Conservation (phyloP, 2,888 invertebrate species). For the Epicampocera succincta region DNA sequence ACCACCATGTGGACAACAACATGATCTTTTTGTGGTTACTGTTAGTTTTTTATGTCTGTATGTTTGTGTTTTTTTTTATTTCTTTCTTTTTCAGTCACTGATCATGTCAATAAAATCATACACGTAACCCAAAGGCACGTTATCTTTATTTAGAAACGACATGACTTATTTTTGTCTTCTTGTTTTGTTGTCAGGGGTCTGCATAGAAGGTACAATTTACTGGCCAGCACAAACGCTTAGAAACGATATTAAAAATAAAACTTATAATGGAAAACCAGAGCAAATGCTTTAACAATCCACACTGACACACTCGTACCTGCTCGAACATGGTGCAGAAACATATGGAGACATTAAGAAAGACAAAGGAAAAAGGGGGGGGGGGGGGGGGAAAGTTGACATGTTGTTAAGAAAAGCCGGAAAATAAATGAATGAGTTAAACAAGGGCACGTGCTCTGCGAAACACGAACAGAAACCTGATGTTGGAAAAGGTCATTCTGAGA, state of each 20-base stretch:
- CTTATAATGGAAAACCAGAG: conserved; percentile 52
- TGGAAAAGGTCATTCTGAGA: conserved; percentile 58
- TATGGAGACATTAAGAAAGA: too few relatives aligned
- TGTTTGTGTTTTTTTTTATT: conserved; percentile 6
- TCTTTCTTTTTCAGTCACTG: conserved; percentile 44
- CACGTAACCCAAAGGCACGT: conserved; percentile 65
- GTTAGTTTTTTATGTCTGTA: background rate
- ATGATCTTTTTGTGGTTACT: conserved; percentile 52
- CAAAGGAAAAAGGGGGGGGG: too few relatives aligned
- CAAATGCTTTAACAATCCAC: conserved; percentile 40
- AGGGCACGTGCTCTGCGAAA: conserved; percentile 66
- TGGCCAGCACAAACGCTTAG: conserved; percentile 5
- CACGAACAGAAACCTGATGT: conserved; percentile 65
- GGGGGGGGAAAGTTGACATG: conserved; percentile 51
- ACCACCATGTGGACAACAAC: conserved; percentile 56
- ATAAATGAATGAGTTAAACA: conserved; percentile 51
- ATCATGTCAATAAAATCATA: conserved; percentile 65
- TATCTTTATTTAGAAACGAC: conserved; percentile 53
- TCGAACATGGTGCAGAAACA: background rate
- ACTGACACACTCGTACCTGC: background rate
- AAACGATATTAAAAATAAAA: conserved; percentile 30
- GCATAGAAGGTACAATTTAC: conserved; percentile 3
- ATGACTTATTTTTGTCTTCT: conserved; percentile 43
- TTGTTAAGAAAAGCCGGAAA: conserved; percentile 30
- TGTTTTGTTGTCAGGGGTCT: conserved; percentile 25